Percentiles rank a stretch among this genome's conserved stretches.
These are phyloP conservation scores for Stratiomys singularior DNA, from an alignment of 2,888 invertebrate species.

Conservation along the genomic window DNA sequence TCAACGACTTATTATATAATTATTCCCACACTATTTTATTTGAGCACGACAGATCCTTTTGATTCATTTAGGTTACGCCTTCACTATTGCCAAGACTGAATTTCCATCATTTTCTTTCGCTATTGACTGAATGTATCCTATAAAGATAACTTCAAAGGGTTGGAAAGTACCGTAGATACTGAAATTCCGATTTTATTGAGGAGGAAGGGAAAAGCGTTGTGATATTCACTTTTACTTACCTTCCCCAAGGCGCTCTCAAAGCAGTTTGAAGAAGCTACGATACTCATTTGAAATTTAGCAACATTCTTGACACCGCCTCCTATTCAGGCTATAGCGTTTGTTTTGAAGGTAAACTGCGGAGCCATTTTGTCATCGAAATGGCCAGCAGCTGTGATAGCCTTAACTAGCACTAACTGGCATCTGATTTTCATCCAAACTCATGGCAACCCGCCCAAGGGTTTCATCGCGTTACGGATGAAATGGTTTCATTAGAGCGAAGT, in stretches of 20 bases:
- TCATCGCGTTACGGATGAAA: not conserved
- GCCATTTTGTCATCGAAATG: not conserved
- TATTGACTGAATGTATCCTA: not conserved
- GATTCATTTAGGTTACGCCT: not conserved
- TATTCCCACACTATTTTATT: too few species aligned
- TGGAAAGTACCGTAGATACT: not conserved
- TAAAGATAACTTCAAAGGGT: not conserved
- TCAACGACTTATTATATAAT: too few species aligned
- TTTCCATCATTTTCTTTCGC: not conserved
- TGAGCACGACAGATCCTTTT: not conserved
- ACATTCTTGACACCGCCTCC: too few species aligned
- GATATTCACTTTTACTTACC: too few species aligned
- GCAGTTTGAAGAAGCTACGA: too few species aligned
- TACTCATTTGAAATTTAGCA: too few species aligned
- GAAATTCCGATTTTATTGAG: too few species aligned
- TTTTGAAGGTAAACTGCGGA: not conserved
- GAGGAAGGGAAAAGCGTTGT: too few species aligned
- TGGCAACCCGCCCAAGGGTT: not conserved
- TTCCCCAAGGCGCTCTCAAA: too few species aligned
- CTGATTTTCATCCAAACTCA: not conserved
- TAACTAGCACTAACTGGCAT: constrained; percentile 16
- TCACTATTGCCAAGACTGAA: not conserved
- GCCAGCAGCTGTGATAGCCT: not conserved
- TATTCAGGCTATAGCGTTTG: too few species aligned
- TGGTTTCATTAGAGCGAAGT: constrained; percentile 7